Evolutionary conservation across 1,140 invertebrate species (phyloP), one percentile per base, ranked within the genome.

Genomic region (Pseudobourletiella spinata): DNA sequence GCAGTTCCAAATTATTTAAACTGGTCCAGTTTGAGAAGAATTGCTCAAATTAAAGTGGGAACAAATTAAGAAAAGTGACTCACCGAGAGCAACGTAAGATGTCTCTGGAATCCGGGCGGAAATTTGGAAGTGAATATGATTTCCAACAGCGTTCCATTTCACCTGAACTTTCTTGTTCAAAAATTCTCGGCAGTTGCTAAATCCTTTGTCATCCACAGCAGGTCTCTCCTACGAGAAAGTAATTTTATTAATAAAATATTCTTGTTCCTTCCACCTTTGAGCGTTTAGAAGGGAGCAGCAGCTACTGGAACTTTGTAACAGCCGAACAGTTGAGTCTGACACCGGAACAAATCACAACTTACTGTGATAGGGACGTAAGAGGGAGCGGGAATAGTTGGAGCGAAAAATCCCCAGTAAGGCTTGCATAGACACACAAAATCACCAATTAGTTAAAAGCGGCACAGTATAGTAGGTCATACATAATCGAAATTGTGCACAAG

Each of bases 21-120:
- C n/a, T n/a, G n/a, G n/a, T n/a, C n/a, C n/a, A n/a, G n/a, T n/a
- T n/a, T n/a, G n/a, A n/a, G n/a, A n/a, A n/a, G n/a, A n/a, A n/a
- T n/a, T n/a, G n/a, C n/a, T n/a, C n/a, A n/a, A n/a, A n/a, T n/a
- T n/a, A n/a, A n/a, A n/a, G n/a, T 48, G 46, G 22, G 24, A 48
- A 48, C 22, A 48, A 6, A 22, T 20, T 20, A 48, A 48, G 46
- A 48, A 48, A 20, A 15, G 22, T 52, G 6, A 25, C 22, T 56
- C 62, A 68, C 91, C 91, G 63, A 95, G 90, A 1, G 89, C 84
- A 74, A 94, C 86, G 71, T 92, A 95, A 72, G 94, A 87, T 71
- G 91, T 85, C 62, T 89, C 85, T 14, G 80, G 77, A 29, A 93
- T 88, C 28, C 82, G 79, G 0, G 83, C 88, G 1, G 87, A 83